Conservation (phyloP, 2,113 vertebrate species). For the Callipepla squamata region DNA sequence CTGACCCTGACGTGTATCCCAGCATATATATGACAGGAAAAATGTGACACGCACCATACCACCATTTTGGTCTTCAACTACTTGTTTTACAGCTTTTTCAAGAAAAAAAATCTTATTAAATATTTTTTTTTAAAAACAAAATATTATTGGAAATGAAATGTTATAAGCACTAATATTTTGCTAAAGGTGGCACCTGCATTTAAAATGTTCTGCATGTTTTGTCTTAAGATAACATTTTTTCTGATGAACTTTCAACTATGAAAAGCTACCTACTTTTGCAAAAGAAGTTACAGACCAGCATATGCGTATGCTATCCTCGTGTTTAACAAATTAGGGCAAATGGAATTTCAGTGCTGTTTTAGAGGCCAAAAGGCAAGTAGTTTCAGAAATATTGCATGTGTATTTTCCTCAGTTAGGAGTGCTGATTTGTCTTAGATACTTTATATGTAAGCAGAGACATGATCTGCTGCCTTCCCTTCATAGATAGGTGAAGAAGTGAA, state of each 20-base stretch:
- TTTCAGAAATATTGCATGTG: background rate
- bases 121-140: background rate
- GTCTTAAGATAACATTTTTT: background rate
- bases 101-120: background rate
- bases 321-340: background rate
- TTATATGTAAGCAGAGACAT: background rate
- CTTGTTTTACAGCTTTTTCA: background rate
- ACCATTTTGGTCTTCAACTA: background rate
- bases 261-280: too few species aligned
- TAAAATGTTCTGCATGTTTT: background rate
- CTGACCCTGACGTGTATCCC: background rate
- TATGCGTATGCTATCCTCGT: background rate
- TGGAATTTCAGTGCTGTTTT: background rate
- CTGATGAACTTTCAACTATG: background rate
- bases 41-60: accelerated
- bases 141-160: background rate
- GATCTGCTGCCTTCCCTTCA: background rate
- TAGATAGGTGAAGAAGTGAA: background rate
- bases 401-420: background rate
- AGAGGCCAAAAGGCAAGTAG: background rate
- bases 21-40: background rate
- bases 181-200: background rate
- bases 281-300: background rate
- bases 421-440: background rate
- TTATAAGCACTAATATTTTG: background rate